phyloP scores from a whole-genome alignment of 1,140 invertebrate species.

The Bombus difficillimus region DNA sequence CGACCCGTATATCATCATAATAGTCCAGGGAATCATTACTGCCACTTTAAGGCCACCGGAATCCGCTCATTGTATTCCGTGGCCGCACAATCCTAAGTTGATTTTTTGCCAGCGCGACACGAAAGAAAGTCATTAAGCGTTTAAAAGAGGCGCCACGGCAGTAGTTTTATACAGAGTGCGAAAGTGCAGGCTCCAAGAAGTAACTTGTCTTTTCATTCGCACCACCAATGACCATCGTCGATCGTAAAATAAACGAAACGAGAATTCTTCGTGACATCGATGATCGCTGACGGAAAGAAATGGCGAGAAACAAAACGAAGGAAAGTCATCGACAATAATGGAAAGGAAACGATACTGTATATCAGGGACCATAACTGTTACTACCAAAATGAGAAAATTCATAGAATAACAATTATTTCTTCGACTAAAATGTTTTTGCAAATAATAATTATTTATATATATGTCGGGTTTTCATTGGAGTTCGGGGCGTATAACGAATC shows the following conservation, averaged over 20 bases:
- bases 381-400: too few relatives aligned
- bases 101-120: background rate
- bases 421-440: too few relatives aligned
- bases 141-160: background rate
- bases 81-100: background rate
- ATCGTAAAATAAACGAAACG: background rate
- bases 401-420: too few relatives aligned
- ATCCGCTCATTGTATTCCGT: background rate
- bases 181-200: background rate
- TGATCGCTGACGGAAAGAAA: background rate
- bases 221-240: background rate
- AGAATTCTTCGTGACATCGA: background rate
- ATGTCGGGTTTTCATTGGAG: too few relatives aligned
- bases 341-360: too few relatives aligned
- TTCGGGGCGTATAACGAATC: too few relatives aligned
- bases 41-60: background rate
- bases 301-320: too few relatives aligned
- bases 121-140: slow-evolving; percentile 23
- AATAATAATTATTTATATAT: too few relatives aligned
- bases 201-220: background rate
- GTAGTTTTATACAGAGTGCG: background rate
- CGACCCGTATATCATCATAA: background rate
- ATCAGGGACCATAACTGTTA: too few relatives aligned
- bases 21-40: background rate
- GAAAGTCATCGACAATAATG: too few relatives aligned